phyloP scores from a whole-genome alignment of 1,140 invertebrate genomes.

The Bombus waltoni region DNA sequence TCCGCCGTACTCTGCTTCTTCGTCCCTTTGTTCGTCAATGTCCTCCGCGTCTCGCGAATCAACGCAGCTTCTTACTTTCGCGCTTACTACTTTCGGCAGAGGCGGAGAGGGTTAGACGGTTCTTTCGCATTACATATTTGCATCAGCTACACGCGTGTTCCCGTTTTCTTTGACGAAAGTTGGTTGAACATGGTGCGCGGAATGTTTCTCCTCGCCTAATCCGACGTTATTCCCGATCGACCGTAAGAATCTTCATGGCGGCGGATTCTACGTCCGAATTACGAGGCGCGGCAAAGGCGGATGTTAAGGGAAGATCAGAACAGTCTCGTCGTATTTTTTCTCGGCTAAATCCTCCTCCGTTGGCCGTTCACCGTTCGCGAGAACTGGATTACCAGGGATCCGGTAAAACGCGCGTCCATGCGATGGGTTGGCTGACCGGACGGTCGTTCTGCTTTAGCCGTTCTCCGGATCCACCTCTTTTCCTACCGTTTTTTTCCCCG shows the following conservation, averaged over 20 bases:
- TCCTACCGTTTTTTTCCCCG: neutral
- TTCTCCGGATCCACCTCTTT: neutral
- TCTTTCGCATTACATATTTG: neutral
- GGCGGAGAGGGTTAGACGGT: neutral
- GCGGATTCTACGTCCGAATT: neutral
- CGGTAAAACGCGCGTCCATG: neutral
- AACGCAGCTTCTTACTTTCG: constrained; percentile 43
- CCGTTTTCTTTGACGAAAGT: neutral
- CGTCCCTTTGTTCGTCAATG: constrained; percentile 31
- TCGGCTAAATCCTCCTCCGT: constrained; percentile 2
- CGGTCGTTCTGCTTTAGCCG: constrained; percentile 13
- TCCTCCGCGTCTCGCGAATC: constrained; percentile 42
- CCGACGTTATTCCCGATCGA: constrained; percentile 14
- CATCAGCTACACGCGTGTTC: neutral
- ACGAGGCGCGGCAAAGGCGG: neutral
- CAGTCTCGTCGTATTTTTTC: constrained; percentile 28
- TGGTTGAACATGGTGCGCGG: neutral
- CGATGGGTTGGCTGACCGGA: neutral
- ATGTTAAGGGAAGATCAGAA: constrained; percentile 33
- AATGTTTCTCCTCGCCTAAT: neutral
- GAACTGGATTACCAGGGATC: constrained; percentile 38
- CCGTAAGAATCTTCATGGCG: constrained; percentile 19
- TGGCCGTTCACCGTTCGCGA: constrained; percentile 16
- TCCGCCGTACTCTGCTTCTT: neutral
- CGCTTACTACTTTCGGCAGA: too few species aligned